A percentile compares a stretch with the other conserved stretches of the same genome.
These are phyloP conservation scores for Gavialis gangeticus DNA, from an alignment of 2,113 vertebrate species.

Conservation along the genomic window DNA sequence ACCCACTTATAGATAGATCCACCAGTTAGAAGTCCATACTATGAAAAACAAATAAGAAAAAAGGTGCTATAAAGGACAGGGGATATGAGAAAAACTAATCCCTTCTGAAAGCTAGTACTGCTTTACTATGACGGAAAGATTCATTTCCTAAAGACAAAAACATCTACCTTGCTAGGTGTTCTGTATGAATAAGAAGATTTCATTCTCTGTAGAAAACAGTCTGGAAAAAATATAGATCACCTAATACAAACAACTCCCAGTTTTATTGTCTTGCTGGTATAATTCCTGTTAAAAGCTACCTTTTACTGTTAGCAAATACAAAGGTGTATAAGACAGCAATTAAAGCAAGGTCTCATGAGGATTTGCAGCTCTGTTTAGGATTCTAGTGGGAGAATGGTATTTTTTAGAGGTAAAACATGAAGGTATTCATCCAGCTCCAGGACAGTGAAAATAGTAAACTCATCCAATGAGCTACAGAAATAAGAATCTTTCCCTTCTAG, in stretches of 20 bases:
- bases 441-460: not conserved
- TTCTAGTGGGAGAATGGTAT: not conserved
- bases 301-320: not conserved
- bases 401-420: not conserved
- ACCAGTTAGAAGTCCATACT: not conserved
- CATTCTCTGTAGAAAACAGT: fast-evolving
- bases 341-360: not conserved
- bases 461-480: not conserved
- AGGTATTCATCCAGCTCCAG: not conserved
- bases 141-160: not conserved
- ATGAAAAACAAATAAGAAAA: not conserved
- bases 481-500: fast-evolving
- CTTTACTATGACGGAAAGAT: not conserved
- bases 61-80: not conserved
- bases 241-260: not conserved
- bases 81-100: not conserved
- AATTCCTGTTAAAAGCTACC: not conserved
- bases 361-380: not conserved
- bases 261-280: not conserved
- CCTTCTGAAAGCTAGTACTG: not conserved
- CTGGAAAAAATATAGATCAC: not conserved
- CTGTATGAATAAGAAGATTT: not conserved
- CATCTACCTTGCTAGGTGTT: not conserved
- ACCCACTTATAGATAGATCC: not conserved
- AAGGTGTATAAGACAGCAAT: not conserved